These are phyloP conservation scores for Tachycineta bicolor DNA, from an alignment of 2,113 vertebrate species.

Conservation along the genomic window DNA sequence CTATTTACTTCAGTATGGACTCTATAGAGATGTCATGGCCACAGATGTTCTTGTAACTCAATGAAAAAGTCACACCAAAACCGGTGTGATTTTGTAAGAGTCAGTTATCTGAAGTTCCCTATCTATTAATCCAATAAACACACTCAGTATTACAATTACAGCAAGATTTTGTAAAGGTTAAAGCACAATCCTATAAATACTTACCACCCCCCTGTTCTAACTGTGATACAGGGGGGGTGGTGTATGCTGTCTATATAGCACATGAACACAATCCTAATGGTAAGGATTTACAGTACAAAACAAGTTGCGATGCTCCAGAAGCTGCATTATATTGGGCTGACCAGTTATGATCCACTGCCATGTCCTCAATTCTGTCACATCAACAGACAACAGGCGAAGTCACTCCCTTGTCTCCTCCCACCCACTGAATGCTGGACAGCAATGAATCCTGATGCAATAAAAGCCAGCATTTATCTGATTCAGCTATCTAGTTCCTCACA, in stretches of 20 bases:
- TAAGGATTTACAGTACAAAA: neutral
- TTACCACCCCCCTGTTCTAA: neutral
- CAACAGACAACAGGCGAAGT: neutral
- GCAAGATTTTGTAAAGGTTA: neutral
- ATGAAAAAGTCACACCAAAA: neutral
- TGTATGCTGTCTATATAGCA: neutral
- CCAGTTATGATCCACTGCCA: neutral
- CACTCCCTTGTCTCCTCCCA: slow-evolving; percentile 22
- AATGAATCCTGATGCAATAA: slow-evolving; percentile 32
- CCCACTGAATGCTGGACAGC: slow-evolving; percentile 39
- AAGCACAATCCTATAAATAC: neutral
- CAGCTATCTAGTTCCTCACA: neutral
- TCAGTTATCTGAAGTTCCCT: neutral
- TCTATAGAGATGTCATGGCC: neutral
- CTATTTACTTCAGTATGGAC: neutral
- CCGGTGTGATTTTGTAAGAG: neutral
- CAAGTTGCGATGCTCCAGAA: neutral
- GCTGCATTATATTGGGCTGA: neutral
- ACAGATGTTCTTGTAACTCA: neutral
- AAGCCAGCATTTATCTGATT: slow-evolving; percentile 23
- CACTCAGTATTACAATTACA: neutral
- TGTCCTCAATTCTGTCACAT: neutral
- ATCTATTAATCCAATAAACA: neutral
- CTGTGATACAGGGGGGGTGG: neutral
- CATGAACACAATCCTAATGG: neutral